Conservation (phyloP, 1,140 invertebrate genomes). For the Oncopodura yosiiana region DNA sequence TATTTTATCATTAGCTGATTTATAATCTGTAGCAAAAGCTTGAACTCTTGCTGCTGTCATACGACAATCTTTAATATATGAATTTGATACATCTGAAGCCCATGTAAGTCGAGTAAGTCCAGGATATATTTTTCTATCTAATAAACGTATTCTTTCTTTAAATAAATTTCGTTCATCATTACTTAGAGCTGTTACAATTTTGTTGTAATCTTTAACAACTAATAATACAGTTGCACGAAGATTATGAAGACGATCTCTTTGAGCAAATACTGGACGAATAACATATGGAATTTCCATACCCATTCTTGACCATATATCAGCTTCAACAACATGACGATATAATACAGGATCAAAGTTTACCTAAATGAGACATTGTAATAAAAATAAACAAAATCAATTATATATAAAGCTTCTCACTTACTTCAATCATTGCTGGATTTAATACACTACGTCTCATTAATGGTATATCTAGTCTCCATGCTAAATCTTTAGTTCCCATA, state of each 20-base stretch:
- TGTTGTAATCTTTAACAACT: conserved; percentile 70
- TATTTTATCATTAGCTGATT: conserved; percentile 63
- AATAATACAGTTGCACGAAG: conserved; percentile 62
- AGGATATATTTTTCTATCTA: conserved; percentile 61
- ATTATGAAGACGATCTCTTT: conserved; percentile 51
- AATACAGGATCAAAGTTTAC: conserved; percentile 31
- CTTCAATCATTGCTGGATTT: conserved; percentile 57
- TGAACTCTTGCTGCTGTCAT: conserved; percentile 57
- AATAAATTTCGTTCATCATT: conserved; percentile 48
- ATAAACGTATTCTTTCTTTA: conserved; percentile 41
- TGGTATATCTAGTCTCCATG: conserved; percentile 55
- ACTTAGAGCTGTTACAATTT: conserved; percentile 54
- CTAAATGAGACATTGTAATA: not conserved
- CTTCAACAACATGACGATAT: conserved; percentile 42
- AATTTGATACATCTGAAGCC: conserved; percentile 59
- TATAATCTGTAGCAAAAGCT: conserved; percentile 66
- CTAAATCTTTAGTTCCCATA: conserved; percentile 48
- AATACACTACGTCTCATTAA: conserved; percentile 56
- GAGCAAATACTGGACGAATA: conserved; percentile 42
- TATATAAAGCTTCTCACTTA: conserved; percentile 72
- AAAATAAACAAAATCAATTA: conserved; percentile 41
- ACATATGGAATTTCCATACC: conserved; percentile 56
- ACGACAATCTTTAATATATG: conserved; percentile 66
- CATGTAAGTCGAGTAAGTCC: conserved; percentile 69
- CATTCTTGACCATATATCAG: conserved; percentile 57